phyloP scores from a whole-genome alignment of 2,113 vertebrate genomes.

The Callopanchax toddi region DNA sequence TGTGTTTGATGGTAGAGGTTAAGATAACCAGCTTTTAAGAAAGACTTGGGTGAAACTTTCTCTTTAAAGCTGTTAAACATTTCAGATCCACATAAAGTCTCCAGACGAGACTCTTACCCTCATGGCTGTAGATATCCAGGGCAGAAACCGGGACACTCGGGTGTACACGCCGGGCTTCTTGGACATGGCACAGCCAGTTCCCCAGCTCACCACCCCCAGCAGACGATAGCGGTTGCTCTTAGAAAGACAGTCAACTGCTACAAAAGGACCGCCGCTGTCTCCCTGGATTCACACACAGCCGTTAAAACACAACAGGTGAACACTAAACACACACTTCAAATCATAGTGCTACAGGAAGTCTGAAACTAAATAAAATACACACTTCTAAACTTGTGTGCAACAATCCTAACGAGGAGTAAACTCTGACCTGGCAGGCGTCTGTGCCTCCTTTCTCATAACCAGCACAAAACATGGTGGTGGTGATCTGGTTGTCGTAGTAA shows the following conservation, averaged over 20 bases:
- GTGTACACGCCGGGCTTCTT: conserved; percentile 92
- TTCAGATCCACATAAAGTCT: neutral
- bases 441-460: conserved; percentile 88
- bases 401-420: no score
- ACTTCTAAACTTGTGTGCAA: no score
- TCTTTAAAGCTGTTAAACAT: no score
- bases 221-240: conserved; percentile 85
- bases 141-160: conserved; percentile 86
- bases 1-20: no score
- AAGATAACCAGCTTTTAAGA: no score
- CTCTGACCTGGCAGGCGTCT: conserved; percentile 89
- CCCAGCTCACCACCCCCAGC: conserved; percentile 92
- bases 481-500: conserved; percentile 91
- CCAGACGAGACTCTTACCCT: conserved; percentile 76
- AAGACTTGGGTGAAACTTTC: no score
- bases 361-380: no score
- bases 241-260: conserved; percentile 86
- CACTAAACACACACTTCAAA: no score
- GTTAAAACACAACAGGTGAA: no score
- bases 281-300: conserved; percentile 75
- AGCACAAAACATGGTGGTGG: conserved; percentile 92
- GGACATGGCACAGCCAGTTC: conserved; percentile 88
- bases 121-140: conserved; percentile 90
- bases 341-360: no score
- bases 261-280: conserved; percentile 91